Evolutionary conservation across 2,797 vertebrate genomes (phyloP).

Genomic region (Bryconaethiops microstoma): DNA sequence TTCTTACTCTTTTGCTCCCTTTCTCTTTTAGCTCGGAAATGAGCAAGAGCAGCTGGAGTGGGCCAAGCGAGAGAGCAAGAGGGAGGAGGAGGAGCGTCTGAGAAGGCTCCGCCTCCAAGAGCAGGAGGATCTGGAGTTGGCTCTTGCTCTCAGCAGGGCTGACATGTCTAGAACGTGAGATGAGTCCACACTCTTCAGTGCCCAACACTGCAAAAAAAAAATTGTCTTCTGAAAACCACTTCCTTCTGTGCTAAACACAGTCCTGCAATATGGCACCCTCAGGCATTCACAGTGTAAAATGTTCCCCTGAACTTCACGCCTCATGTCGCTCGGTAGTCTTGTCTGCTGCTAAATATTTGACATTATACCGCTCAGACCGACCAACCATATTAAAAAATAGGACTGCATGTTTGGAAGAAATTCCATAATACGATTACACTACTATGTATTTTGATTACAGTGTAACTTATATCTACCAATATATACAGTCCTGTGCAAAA

Average conservation of each 20-base stretch:
- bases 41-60: conserved; percentile 94
- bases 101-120: conserved; percentile 87
- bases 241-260: conserved; percentile 9
- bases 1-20: neutral
- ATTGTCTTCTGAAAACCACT: conserved; percentile 5
- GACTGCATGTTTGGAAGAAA: neutral
- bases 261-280: conserved; percentile 7
- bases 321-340: conserved; percentile 19
- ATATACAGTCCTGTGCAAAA: no score
- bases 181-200: conserved; percentile 10
- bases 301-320: conserved; percentile 23
- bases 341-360: conserved; percentile 40
- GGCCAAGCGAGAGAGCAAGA: conserved; percentile 92
- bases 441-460: neutral
- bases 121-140: conserved; percentile 92
- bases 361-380: neutral
- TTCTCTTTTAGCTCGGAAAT: conserved; percentile 86
- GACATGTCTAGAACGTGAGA: conserved; percentile 84
- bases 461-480: neutral
- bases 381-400: neutral
- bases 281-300: conserved; percentile 13
- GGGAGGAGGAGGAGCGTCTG: conserved; percentile 88
- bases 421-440: neutral
- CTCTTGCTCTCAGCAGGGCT: conserved; percentile 94
- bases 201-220: neutral